phyloP scores from a whole-genome alignment of 2,797 vertebrate genomes.

The Oreortyx pictus region DNA sequence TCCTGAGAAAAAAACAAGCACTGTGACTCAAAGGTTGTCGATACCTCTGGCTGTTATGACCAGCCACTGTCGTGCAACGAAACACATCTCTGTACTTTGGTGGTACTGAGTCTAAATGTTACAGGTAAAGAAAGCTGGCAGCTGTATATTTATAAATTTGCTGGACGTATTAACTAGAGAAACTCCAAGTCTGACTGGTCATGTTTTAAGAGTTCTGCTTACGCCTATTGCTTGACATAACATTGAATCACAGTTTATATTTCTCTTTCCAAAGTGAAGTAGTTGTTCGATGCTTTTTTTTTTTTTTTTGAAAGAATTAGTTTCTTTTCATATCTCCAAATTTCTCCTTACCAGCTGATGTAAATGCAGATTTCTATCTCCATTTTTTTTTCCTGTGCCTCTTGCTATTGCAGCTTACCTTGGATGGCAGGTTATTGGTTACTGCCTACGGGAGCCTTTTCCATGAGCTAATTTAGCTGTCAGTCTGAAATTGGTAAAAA shows the following conservation, averaged over 20 bases:
- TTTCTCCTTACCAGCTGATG: constrained; percentile 22
- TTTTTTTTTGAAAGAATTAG: neutral
- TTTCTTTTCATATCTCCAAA: neutral
- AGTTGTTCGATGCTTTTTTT: neutral
- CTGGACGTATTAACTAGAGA: neutral
- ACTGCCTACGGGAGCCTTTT: constrained; percentile 74
- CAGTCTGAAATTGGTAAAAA: constrained; percentile 75
- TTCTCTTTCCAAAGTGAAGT: neutral
- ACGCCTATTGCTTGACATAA: neutral
- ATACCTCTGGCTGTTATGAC: constrained; percentile 15
- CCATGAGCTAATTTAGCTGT: constrained; percentile 79
- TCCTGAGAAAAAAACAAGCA: constrained; percentile 36
- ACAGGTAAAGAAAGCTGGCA: neutral
- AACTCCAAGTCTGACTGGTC: neutral
- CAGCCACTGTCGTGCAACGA: neutral
- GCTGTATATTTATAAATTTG: neutral
- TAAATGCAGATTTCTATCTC: constrained; percentile 61
- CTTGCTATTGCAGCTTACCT: constrained; percentile 66
- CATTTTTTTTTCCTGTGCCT: neutral
- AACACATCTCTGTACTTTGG: neutral
- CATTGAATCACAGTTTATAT: constrained; percentile 34
- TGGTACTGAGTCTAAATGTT: neutral
- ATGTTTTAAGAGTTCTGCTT: constrained; percentile 5
- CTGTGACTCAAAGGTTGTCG: constrained; percentile 45
- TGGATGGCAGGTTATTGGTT: constrained; percentile 70